Base-by-base conservation (phyloP, 2,113 vertebrate genomes). In the Drymodes brunneopygia region DNA sequence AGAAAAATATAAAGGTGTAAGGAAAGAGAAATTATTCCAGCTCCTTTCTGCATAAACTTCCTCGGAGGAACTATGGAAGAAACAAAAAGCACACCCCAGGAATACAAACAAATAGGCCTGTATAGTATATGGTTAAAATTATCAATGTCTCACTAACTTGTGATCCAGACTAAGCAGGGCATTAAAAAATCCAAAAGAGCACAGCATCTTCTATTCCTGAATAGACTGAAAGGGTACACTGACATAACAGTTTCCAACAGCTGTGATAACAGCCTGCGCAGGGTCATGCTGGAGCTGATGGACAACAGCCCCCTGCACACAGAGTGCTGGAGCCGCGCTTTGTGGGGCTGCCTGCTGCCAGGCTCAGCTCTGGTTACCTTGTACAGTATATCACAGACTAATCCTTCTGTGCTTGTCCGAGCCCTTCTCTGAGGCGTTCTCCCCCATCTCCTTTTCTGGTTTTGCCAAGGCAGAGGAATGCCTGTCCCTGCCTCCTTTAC, bases 221-320 rank as follows among this genome's bases (percentile, higher is more conserved):
- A 71, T 90, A 94, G 93, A 69, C 78, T 13, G 27, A 95, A 96
- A 97, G 89, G 88, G 95, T 93, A 92, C 66, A 80, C 83, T 96
- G 95, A 96, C 89, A 94, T 96, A 97, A 97, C 94, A 96, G 82
- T 97, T 97, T 97, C 96, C 97, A 97, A 96, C 97, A 97, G 97
- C 95, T 97, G 96, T 97, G 96, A 95, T 74, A 96, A 96, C 94
- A 96, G 92, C 51, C 14, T 84, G 90, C 3, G 4, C n/a, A 45
- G 94, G 86, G 90, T 92, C 93, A 67, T 6, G 64, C 90, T 73
- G 85, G 35, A 93, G 90, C 90, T 97, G 93, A 95, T 20, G 91
- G 96, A 97, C 97, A 96, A 92, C 94, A 95, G 96, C 88, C 93
- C 73, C 85, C 58, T 92, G 96, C 92, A 61, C 80, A 57, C 56